A percentile compares a stretch with the other conserved stretches of the same genome.
Evolutionary conservation across 2,888 invertebrate species (phyloP).

Genomic region (Dusona sp.): DNA sequence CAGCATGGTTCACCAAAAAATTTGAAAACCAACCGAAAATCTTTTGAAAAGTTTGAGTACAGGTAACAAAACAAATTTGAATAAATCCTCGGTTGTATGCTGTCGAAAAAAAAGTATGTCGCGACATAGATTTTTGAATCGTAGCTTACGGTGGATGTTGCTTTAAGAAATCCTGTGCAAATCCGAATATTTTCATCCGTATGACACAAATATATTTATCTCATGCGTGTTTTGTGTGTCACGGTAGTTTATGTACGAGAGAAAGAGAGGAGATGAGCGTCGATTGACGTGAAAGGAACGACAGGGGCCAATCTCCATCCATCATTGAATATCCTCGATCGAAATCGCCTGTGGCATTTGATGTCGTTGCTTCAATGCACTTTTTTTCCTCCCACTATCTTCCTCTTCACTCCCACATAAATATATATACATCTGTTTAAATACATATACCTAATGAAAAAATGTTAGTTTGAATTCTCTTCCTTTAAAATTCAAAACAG

Average conservation of each 20-base stretch:
- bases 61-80: not conserved
- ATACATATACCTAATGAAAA: constrained; percentile 42
- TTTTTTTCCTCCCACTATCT: constrained; percentile 16
- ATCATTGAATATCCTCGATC: constrained; percentile 68
- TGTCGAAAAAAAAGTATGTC: constrained; percentile 37
- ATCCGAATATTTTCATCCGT: constrained; percentile 10
- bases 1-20: too few relatives aligned
- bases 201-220: constrained; percentile 27
- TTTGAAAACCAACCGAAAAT: not conserved
- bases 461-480: constrained; percentile 48
- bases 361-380: constrained; percentile 44
- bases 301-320: constrained; percentile 67
- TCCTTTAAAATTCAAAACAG: constrained; percentile 54
- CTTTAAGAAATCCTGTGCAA: constrained; percentile 37
- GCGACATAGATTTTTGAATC: constrained; percentile 48
- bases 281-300: constrained; percentile 66
- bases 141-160: not conserved
- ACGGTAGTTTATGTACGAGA: constrained; percentile 17
- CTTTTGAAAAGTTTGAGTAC: not conserved
- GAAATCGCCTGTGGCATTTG: constrained; percentile 64
- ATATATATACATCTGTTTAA: constrained; percentile 28
- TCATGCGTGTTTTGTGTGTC: constrained; percentile 19
- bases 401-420: constrained; percentile 1
- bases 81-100: not conserved
- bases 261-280: constrained; percentile 44